Conservation (phyloP, 2,797 vertebrate genomes). For the Mallotus villosus region DNA sequence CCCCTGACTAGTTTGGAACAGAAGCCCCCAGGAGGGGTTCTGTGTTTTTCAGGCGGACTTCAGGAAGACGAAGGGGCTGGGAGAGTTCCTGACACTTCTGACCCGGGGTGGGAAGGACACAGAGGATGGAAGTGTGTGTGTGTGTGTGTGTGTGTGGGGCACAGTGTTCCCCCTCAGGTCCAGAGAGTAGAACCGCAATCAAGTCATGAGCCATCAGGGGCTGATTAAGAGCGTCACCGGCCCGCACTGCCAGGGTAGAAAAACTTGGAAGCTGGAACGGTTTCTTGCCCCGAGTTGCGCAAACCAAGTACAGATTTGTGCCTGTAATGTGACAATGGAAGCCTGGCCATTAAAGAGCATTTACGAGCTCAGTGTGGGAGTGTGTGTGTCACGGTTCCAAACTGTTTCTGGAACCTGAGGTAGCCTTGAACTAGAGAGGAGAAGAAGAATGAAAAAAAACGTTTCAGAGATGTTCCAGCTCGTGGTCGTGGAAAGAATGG, state of each 20-base stretch:
- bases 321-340: constrained; percentile 33
- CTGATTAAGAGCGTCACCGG: constrained; percentile 61
- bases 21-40: constrained; percentile 30
- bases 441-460: background rate
- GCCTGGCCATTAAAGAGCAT: constrained; percentile 44
- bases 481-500: constrained; percentile 31
- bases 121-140: constrained; percentile 28
- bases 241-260: constrained; percentile 58
- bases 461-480: background rate
- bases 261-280: constrained; percentile 36
- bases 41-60: constrained; percentile 18
- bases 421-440: constrained; percentile 14
- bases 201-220: constrained; percentile 53
- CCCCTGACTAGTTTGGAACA: constrained; percentile 46
- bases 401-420: constrained; percentile 15
- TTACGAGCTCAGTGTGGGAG: constrained; percentile 26
- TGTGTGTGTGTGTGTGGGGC: constrained; percentile 13
- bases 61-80: constrained; percentile 36
- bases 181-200: constrained; percentile 65
- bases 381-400: constrained; percentile 2
- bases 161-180: constrained; percentile 46
- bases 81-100: constrained; percentile 55
- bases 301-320: constrained; percentile 31
- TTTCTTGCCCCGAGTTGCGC: constrained; percentile 13
- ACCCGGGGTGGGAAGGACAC: constrained; percentile 58